Percentiles rank a stretch among this genome's conserved stretches.
These are phyloP conservation scores for Eretmocerus hayati DNA, from an alignment of 2,888 invertebrate genomes.

Conservation along the genomic window DNA sequence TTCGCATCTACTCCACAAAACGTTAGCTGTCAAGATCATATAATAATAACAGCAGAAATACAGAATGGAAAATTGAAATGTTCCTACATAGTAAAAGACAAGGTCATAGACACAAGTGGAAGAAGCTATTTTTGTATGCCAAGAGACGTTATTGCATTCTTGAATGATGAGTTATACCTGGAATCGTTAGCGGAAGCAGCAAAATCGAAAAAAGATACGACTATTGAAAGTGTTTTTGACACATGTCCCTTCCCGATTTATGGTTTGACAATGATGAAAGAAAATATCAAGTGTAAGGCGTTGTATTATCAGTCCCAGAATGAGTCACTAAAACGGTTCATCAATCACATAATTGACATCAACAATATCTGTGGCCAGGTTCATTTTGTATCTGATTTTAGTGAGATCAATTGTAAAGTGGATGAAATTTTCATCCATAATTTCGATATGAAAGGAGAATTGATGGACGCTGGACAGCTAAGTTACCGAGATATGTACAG, in stretches of 20 bases:
- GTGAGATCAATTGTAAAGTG: conserved; percentile 38
- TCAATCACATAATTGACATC: conserved; percentile 45
- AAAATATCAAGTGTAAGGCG: conserved; percentile 43
- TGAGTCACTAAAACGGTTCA: conserved; percentile 44
- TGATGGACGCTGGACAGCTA: conserved; percentile 42
- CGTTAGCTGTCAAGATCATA: conserved; percentile 22
- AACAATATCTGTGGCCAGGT: conserved; percentile 47
- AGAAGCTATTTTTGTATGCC: conserved; percentile 46
- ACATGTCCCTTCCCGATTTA: conserved; percentile 58
- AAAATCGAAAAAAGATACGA: conserved; percentile 36
- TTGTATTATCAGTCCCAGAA: conserved; percentile 49
- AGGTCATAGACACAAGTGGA: conserved; percentile 40
- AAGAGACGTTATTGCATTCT: conserved; percentile 31
- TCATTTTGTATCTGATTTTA: conserved; percentile 43
- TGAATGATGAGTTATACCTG: conserved; percentile 47
- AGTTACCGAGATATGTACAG: conserved; percentile 29
- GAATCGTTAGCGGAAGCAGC: conserved; percentile 45
- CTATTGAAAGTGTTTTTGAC: conserved; percentile 49
- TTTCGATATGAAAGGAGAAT: conserved; percentile 54
- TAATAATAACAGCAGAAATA: conserved; percentile 29
- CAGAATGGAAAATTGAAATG: conserved; percentile 31
- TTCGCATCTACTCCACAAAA: conserved; percentile 46
- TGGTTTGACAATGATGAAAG: conserved; percentile 54
- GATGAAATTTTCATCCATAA: conserved; percentile 54
- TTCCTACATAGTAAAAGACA: conserved; percentile 34